Base-by-base conservation (phyloP, 2,888 invertebrate genomes). In the Lochmaea capreae region DNA sequence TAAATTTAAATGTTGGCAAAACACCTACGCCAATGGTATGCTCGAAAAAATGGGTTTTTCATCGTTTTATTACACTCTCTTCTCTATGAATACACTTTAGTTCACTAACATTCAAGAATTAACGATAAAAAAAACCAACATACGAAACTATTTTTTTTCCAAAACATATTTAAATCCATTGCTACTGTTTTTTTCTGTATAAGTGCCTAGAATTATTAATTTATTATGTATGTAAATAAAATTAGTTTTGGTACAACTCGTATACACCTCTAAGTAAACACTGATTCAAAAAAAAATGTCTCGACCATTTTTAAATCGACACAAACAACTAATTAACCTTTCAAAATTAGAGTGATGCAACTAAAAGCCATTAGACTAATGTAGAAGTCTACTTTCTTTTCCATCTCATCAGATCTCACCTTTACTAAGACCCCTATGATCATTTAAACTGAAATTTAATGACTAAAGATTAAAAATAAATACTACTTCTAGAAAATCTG, bases 291-390 rank as follows among this genome's bases (percentile, higher is more conserved):
- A n/a, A 49, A 46, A 49, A 49, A 14, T n/a, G 49, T 14, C 49
- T 12, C 14, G 49, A 49, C n/a, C n/a, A 61, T 61, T 61, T 61
- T 61, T 26, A 26, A 14, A 33, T 39, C 6, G 33, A 6, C 16
- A 43, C 43, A 43, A 16, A 18, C 18, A 16, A 18, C 39, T 43
- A 63, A 42, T 63, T 63, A 63, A 63, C 62, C 62, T 63, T 63
- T 63, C 62, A 39, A 42, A 66, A 54, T 11, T 33, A 14, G 14
- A 66, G 33, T 66, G 52, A 66, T 54, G 66, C 54, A 66, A 66
- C 33, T n/a, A 57, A 66, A 65, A 39, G 11, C 39, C 66, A 52
- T 66, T 66, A 66, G 54, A 39, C 33, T 16, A 52, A 66, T 54
- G 14, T 65, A 26, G 49, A 18, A 52, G 66, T 39, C 66, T 57